Percentiles rank a stretch among this genome's conserved stretches.
Conservation (phyloP, 2,888 invertebrate species). For the Aphrophora alni region DNA sequence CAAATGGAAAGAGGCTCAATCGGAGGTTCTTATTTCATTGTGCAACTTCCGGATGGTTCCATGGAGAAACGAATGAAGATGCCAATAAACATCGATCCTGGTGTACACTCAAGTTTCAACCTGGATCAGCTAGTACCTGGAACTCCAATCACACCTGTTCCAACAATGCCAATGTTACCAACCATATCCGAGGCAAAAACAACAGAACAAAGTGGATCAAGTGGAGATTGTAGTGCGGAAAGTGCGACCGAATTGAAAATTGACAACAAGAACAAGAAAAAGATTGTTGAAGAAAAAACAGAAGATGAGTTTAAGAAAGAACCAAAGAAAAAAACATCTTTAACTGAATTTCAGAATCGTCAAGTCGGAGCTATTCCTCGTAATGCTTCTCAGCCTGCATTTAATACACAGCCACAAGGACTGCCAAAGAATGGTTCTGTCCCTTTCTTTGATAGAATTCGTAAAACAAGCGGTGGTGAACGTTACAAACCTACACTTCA, state of each 20-base stretch:
- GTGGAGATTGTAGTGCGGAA: conserved; percentile 62
- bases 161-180: conserved; percentile 84
- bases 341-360: conserved; percentile 34
- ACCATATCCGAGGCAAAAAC: conserved; percentile 85
- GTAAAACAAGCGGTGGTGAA: conserved; percentile 84
- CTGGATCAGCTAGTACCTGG: conserved; percentile 77
- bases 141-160: conserved; percentile 78
- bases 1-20: conserved; percentile 92
- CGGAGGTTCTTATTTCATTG: conserved; percentile 84
- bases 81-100: conserved; percentile 91
- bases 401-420: conserved; percentile 73
- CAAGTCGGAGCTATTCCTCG: conserved; percentile 65
- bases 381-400: conserved; percentile 88
- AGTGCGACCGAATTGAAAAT: conserved; percentile 52
- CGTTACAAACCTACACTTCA: conserved; percentile 84
- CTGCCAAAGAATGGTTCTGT: conserved; percentile 89
- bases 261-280: conserved; percentile 48
- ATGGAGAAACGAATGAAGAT: conserved; percentile 90
- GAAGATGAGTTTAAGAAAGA: conserved; percentile 50
- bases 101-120: conserved; percentile 91
- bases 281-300: conserved; percentile 55
- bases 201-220: conserved; percentile 57
- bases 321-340: conserved; percentile 26
- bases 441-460: conserved; percentile 85
- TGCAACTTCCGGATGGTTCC: conserved; percentile 88